phyloP scores from a whole-genome alignment of 2,888 invertebrate genomes.

The Myopa tessellatipennis region DNA sequence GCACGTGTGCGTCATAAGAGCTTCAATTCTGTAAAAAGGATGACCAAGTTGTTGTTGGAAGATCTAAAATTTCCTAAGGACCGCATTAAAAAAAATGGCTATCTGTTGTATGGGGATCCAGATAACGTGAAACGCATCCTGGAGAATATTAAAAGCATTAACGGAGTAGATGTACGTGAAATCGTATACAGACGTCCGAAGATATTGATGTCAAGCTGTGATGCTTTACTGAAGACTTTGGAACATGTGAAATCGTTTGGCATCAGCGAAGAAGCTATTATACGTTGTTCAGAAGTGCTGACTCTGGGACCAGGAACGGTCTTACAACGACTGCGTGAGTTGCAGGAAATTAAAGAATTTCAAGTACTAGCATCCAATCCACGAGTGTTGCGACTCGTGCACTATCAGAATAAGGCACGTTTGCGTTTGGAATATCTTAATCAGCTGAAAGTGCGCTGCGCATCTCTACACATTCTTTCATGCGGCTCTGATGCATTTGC shows the following conservation, averaged over 20 bases:
- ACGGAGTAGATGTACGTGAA: constrained; percentile 71
- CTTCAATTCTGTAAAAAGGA: constrained; percentile 70
- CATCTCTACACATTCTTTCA: constrained; percentile 69
- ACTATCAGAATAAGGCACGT: constrained; percentile 69
- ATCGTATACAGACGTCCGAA: constrained; percentile 73
- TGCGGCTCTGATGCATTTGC: constrained; percentile 65
- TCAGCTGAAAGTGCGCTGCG: constrained; percentile 69
- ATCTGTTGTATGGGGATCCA: constrained; percentile 73
- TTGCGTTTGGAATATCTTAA: constrained; percentile 70
- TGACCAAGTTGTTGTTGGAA: constrained; percentile 71
- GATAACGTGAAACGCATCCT: constrained; percentile 72
- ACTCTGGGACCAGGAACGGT: constrained; percentile 73
- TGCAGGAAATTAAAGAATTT: constrained; percentile 73
- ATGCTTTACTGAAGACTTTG: constrained; percentile 71
- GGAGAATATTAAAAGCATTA: constrained; percentile 70
- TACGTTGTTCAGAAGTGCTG: constrained; percentile 71
- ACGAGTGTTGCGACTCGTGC: constrained; percentile 70
- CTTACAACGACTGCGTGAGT: constrained; percentile 70
- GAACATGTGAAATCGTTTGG: constrained; percentile 72
- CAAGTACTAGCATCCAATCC: constrained; percentile 73
- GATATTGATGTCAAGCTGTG: constrained; percentile 73
- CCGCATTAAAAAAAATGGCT: constrained; percentile 72
- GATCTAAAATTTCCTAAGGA: constrained; percentile 71
- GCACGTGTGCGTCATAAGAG: constrained; percentile 67
- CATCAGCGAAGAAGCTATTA: constrained; percentile 71